phyloP scores from a whole-genome alignment of 2,113 vertebrate species.

The Thalassarche chlororhynchos region DNA sequence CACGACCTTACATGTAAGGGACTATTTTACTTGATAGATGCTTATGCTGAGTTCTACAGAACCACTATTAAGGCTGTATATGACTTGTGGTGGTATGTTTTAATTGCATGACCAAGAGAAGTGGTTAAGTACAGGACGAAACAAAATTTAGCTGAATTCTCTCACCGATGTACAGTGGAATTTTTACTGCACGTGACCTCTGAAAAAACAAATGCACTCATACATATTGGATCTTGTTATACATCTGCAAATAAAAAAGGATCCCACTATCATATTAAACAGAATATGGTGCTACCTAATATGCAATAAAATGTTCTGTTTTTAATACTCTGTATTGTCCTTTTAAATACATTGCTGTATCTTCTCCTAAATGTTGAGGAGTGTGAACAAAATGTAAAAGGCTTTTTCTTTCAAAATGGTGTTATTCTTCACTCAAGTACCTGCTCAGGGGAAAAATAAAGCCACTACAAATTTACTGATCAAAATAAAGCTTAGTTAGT shows the following conservation, averaged over 20 bases:
- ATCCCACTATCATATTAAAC: neutral
- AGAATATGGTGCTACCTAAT: neutral
- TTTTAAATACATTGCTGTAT: neutral
- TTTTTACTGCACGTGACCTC: neutral
- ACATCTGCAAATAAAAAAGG: neutral
- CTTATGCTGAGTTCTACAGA: neutral
- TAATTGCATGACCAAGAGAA: neutral
- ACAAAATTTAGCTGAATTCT: neutral
- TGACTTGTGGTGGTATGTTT: neutral
- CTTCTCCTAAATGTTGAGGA: neutral
- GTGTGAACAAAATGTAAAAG: neutral
- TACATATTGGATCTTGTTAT: neutral
- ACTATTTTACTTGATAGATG: neutral
- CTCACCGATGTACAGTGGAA: fast-evolving
- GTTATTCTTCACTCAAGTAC: neutral
- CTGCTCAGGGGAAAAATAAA: neutral
- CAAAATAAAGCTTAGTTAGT: neutral
- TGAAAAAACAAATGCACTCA: neutral
- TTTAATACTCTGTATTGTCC: neutral
- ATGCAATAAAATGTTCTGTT: neutral
- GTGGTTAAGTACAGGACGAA: neutral
- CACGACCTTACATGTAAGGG: neutral
- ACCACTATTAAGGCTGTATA: neutral
- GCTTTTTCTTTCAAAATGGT: neutral
- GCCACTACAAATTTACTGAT: neutral